Evolutionary conservation across 2,888 invertebrate species (phyloP).

Genomic region (Patella caerulea): DNA sequence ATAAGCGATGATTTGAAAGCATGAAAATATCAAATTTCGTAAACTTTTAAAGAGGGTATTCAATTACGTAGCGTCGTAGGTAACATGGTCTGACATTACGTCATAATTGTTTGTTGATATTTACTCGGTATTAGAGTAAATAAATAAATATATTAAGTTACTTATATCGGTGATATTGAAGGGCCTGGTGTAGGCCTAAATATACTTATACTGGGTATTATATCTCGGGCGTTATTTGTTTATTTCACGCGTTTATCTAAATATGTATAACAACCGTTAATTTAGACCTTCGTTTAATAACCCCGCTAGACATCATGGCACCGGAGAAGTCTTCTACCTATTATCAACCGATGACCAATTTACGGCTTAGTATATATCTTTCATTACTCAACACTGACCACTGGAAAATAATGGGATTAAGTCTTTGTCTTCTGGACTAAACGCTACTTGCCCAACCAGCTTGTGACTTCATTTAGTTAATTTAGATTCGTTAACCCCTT

Average conservation of each 20-base stretch:
- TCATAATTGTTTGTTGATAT: no score
- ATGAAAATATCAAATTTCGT: no score
- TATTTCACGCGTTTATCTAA: not conserved
- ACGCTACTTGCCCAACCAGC: constrained; percentile 7
- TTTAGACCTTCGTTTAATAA: not conserved
- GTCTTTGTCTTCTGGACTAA: not conserved
- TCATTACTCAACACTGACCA: constrained; percentile 8
- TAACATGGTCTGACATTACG: no score
- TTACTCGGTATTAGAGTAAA: no score
- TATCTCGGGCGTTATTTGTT: not conserved
- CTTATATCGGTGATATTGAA: no score
- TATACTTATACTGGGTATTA: no score
- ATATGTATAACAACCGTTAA: not conserved
- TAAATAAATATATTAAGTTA: no score
- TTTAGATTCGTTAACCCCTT: not conserved
- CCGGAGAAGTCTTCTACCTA: not conserved
- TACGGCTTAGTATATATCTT: constrained; percentile 5
- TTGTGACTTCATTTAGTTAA: constrained; percentile 5
- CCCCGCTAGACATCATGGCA: constrained; percentile 1
- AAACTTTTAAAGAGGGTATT: no score
- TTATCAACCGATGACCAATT: constrained; percentile 1
- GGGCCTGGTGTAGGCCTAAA: no score
- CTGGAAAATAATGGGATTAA: not conserved
- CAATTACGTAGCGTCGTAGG: no score
- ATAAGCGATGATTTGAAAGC: no score